phyloP scores from a whole-genome alignment of 1,140 invertebrate species.

The Megalonaias nervosa region DNA sequence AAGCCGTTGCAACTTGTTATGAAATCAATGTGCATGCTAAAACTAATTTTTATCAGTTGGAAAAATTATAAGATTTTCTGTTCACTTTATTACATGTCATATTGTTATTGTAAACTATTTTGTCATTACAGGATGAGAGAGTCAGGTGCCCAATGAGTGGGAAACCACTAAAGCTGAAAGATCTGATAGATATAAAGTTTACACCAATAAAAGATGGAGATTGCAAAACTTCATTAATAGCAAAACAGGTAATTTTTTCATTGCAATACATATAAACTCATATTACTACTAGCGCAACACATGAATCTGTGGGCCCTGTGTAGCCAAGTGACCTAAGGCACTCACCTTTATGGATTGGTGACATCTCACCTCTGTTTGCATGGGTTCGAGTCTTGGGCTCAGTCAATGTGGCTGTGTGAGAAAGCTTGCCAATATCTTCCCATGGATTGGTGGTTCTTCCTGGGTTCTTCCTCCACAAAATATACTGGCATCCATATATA shows the following conservation, averaged over 20 bases:
- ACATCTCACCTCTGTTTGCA: too few species aligned
- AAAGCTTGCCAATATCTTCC: too few species aligned
- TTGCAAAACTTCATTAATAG: conserved; percentile 75
- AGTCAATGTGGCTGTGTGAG: too few species aligned
- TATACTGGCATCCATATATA: too few species aligned
- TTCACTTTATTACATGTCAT: neutral
- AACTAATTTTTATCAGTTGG: neutral
- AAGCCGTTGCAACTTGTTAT: neutral
- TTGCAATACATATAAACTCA: neutral
- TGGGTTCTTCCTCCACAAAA: too few species aligned
- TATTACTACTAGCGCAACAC: too few species aligned
- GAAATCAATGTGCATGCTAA: neutral
- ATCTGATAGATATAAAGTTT: conserved; percentile 95
- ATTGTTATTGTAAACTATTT: conserved; percentile 31
- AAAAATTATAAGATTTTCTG: neutral
- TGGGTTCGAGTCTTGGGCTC: too few species aligned
- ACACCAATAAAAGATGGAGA: conserved; percentile 82
- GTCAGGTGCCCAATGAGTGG: conserved; percentile 96
- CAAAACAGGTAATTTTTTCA: conserved; percentile 65
- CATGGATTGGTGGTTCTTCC: too few species aligned
- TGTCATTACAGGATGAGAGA: conserved; percentile 77
- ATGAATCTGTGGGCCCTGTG: too few species aligned
- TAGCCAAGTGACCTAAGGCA: too few species aligned
- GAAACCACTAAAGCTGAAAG: conserved; percentile 90
- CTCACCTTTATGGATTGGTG: too few species aligned